Percentiles rank a stretch among this genome's conserved stretches.
Conservation (phyloP, 2,113 vertebrate genomes). For the Macrotis lagotis region DNA sequence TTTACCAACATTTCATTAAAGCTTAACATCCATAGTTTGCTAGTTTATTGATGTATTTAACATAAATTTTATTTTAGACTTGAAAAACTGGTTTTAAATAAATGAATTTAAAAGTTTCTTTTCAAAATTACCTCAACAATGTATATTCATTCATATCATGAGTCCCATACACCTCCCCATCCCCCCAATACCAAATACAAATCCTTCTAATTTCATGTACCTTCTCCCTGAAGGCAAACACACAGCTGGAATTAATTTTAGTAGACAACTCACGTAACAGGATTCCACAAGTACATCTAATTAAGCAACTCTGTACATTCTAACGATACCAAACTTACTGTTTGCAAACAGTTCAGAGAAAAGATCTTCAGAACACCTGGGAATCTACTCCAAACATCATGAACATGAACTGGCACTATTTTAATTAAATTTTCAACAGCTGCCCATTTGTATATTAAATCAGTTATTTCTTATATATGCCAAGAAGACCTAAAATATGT, state of each 20-base stretch:
- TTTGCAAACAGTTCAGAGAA: background rate
- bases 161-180: background rate
- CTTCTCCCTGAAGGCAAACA: no score
- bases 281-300: background rate
- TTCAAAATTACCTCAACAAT: background rate
- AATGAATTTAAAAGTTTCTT: rapidly evolving
- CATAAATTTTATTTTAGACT: background rate
- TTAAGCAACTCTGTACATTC: background rate
- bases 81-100: background rate
- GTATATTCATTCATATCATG: background rate
- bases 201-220: background rate
- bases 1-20: background rate
- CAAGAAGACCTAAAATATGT: background rate
- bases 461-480: no score
- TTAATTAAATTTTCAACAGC: no score
- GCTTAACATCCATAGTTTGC: background rate
- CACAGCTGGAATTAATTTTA: background rate
- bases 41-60: background rate
- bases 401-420: background rate
- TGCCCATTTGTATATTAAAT: background rate
- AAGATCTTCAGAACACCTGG: background rate
- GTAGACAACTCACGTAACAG: background rate
- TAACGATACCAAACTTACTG: background rate
- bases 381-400: background rate
- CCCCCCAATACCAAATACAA: background rate